These are phyloP conservation scores for Crenuchus spilurus DNA, from an alignment of 2,797 vertebrate genomes.

Conservation along the genomic window DNA sequence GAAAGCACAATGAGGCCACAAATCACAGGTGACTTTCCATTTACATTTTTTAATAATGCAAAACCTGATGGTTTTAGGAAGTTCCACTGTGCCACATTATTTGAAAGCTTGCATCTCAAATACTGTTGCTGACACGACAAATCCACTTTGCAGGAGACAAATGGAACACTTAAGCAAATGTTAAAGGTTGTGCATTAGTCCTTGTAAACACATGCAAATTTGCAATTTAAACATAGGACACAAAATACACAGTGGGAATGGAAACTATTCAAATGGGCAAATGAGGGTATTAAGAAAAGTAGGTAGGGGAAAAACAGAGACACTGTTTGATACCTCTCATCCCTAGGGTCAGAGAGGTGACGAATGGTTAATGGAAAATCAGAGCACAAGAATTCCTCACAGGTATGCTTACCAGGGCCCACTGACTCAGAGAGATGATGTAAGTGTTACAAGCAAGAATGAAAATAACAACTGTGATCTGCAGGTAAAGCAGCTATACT, in stretches of 20 bases:
- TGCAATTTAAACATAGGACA: slow-evolving; percentile 4
- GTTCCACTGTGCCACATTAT: not conserved
- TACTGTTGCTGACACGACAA: not conserved
- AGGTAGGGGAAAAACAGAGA: slow-evolving; percentile 18
- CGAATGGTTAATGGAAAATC: slow-evolving; percentile 57
- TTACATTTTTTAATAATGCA: not conserved
- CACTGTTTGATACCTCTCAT: slow-evolving; percentile 19
- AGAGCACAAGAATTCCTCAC: slow-evolving; percentile 41
- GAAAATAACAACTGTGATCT: slow-evolving; percentile 19
- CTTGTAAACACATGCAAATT: slow-evolving; percentile 16
- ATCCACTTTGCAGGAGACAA: not conserved
- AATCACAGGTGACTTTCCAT: not conserved
- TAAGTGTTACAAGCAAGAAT: slow-evolving; percentile 39
- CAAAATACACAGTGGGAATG: slow-evolving; percentile 31
- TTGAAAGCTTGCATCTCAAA: slow-evolving; percentile 7
- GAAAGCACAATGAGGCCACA: not conserved
- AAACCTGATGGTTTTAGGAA: not conserved
- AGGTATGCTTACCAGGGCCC: slow-evolving; percentile 17
- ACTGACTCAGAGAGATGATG: slow-evolving; percentile 30
- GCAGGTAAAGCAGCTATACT: not conserved
- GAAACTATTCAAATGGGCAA: slow-evolving; percentile 34
- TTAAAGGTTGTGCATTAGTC: not conserved
- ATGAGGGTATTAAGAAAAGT: slow-evolving; percentile 2
- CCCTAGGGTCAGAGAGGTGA: slow-evolving; percentile 38
- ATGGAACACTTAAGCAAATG: slow-evolving; percentile 14